These are phyloP conservation scores for Pseudochromis fuscus DNA, from an alignment of 2,797 vertebrate species.

Conservation along the genomic window DNA sequence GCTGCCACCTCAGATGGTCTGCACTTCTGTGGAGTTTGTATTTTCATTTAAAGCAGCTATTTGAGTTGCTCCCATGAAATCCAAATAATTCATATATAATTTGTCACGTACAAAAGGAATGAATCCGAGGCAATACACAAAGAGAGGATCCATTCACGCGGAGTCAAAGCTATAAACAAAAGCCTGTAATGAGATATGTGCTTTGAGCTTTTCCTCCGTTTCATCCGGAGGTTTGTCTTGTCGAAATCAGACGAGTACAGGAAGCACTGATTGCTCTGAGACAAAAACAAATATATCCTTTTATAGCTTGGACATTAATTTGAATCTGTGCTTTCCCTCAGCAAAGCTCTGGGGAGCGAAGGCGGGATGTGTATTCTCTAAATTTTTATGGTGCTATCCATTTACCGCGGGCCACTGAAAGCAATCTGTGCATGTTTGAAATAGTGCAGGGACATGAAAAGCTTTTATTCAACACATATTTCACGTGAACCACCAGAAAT, in stretches of 20 bases:
- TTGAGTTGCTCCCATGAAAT: constrained; percentile 49
- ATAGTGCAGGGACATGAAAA: neutral
- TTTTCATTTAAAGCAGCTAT: constrained; percentile 22
- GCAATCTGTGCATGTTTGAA: constrained; percentile 27
- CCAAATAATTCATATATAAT: constrained; percentile 32
- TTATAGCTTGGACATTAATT: constrained; percentile 56
- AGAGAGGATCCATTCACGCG: constrained; percentile 35
- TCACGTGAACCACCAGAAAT: constrained; percentile 31
- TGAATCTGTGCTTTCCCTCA: constrained; percentile 33
- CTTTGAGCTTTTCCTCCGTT: constrained; percentile 62
- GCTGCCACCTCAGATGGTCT: constrained; percentile 23
- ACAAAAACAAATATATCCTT: constrained; percentile 66
- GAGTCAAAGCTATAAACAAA: constrained; percentile 69
- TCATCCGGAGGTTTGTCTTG: constrained; percentile 62
- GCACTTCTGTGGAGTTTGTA: neutral
- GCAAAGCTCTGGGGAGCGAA: constrained; percentile 17
- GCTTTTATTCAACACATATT: constrained; percentile 46
- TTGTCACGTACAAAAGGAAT: constrained; percentile 30
- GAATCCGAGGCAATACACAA: constrained; percentile 37
- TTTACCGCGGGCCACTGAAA: constrained; percentile 36
- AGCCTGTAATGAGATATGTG: constrained; percentile 75
- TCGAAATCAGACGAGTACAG: constrained; percentile 34
- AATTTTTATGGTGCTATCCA: constrained; percentile 15
- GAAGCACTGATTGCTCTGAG: constrained; percentile 59
- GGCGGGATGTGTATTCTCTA: constrained; percentile 31